These are phyloP conservation scores for Zosterops hypoxanthus DNA, from an alignment of 2,113 vertebrate species.

Conservation along the genomic window DNA sequence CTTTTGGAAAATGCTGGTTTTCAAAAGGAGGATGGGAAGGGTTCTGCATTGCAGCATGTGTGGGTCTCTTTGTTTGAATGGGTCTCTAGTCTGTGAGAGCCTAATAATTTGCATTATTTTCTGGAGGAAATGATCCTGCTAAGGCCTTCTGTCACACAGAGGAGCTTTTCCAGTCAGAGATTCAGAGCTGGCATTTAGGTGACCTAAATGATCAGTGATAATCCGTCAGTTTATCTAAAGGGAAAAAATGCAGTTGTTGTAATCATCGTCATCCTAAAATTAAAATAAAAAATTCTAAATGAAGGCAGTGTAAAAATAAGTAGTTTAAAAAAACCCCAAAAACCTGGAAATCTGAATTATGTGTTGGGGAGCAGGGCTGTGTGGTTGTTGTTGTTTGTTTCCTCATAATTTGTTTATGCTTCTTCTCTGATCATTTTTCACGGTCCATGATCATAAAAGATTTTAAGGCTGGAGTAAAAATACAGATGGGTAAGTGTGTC, in stretches of 20 bases:
- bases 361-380: background rate
- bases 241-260: background rate
- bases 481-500: background rate
- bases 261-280: background rate
- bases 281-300: background rate
- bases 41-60: background rate
- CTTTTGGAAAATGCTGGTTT: background rate
- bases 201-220: conserved; percentile 48
- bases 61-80: background rate
- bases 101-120: background rate
- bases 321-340: too few relatives aligned
- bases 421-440: background rate
- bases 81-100: background rate
- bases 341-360: background rate
- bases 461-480: background rate
- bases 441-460: background rate
- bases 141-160: conserved; percentile 16
- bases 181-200: conserved; percentile 29
- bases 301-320: background rate
- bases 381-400: background rate
- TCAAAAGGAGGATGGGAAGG: background rate
- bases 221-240: background rate
- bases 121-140: background rate
- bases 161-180: background rate
- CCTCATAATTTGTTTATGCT: background rate